Evolutionary conservation across 2,888 invertebrate species (phyloP), one percentile per base, ranked within the genome.

Genomic region (Homarus gammarus): DNA sequence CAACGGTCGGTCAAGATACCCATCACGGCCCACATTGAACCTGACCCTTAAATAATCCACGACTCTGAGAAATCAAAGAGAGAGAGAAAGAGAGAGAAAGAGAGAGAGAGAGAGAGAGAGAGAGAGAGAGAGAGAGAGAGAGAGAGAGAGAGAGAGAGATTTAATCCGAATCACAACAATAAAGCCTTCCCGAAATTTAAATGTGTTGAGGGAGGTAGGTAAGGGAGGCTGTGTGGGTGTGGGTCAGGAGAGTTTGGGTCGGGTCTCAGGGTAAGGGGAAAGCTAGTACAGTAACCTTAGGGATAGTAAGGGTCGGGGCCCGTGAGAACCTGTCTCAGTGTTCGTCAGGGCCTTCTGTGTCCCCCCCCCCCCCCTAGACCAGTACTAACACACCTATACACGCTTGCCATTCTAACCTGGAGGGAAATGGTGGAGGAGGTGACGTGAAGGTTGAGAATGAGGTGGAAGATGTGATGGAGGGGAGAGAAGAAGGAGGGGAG

Each of bases 21-120:
- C 12, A 44, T 49, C 77, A 8, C 5, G n/a, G n/a, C 10, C n/a
- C 44, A n/a, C 77, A 77, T 51, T 44, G 27, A 49, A n/a, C 8
- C 78, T 27, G 27, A 49, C 78, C n/a, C 78, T 49, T 3, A 40
- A 15, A 22, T 18, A 77, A 56, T 93, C 49, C 36, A 33, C n/a
- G 61, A 18, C 33, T 27, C 51, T 27, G n/a, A 61, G 79, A 61
- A 38, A 51, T 22, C 78, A 61, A 18, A 79, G 61, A 72, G 6
- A 2, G 61, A 61, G 36, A 31, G 31, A 8, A 68, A 31, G 68
- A 15, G 68, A 68, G 68, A 56, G 56, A 56, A 56, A 56, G 56
- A 56, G 56, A 56, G 56, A 56, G 56, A 56, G 61, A 61, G 36
- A 31, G 31, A 8, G 68, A 31, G 68, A 15, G 68, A 68, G 68